Evolutionary conservation across 2,888 invertebrate species (phyloP), one percentile per base, ranked within the genome.

Genomic region (Polydesmus complanatus): DNA sequence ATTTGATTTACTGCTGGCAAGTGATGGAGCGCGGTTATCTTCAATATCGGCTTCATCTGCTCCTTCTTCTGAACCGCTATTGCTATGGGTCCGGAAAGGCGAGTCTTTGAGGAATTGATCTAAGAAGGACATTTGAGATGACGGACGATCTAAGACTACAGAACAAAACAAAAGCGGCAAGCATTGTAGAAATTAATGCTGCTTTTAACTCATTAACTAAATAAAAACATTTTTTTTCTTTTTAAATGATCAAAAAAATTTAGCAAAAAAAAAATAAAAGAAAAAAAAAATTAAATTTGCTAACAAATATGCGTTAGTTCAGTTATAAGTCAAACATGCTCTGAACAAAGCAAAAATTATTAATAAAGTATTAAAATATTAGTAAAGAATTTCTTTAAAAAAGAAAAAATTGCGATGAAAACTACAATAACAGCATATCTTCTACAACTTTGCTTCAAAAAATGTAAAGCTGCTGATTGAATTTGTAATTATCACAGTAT

Each of bases 71-170:
- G 82, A 83, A 60, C 79, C 79, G 48, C 77, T 77, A 65, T 77
- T 77, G 62, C 73, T 71, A 56, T 61, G 66, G 48, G 63, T 70
- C 65, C 64, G 68, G 61, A 68, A 69, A 19, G 74, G 71, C 27
- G 76, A 73, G 65, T 91, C 91, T 72, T 89, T 90, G 68, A 92
- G 78, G 73, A 93, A 92, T 71, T 90, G 89, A 72, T 91, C 91
- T 72, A 89, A 76, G 75, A 90, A 90, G 66, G 91, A 91, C 83
- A 90, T 86, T 76, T 91, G 91, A 37, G 92, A 92, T 48, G 89
- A 84, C 57, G 91, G 88, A 67, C 91, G 82, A 72, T 91, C 91
- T 77, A 89, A 75, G 77, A 90, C 90, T 91, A 80, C 65, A 78
- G 77, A 68, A 66, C 62, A 64, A 62, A 37, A 37, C 5, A 37